phyloP scores from a whole-genome alignment of 2,888 invertebrate species.

The Drosophila incognita region DNA sequence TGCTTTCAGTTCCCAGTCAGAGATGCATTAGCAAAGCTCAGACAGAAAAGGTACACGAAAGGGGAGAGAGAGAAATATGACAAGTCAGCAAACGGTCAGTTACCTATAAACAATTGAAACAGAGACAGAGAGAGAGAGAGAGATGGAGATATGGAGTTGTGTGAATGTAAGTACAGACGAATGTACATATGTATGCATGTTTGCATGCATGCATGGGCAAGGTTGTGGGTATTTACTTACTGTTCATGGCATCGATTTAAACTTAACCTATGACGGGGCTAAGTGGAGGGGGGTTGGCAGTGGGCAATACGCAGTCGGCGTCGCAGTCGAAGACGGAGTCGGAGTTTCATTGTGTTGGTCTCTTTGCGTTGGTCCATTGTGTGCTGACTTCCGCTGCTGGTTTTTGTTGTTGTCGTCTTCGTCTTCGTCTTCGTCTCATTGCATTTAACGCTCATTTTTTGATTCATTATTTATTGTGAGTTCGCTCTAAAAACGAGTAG shows the following conservation, averaged over 20 bases:
- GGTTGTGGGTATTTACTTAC: constrained; percentile 69
- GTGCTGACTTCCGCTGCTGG: constrained; percentile 71
- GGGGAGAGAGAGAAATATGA: constrained; percentile 48
- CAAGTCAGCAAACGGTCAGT: constrained; percentile 70
- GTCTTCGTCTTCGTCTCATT: constrained; percentile 49
- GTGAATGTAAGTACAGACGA: not conserved
- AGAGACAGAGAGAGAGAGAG: not conserved
- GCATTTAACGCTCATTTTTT: constrained; percentile 82
- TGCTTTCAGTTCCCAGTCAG: constrained; percentile 51
- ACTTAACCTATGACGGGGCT: constrained; percentile 60
- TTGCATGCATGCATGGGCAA: constrained; percentile 10
- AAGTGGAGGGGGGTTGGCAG: constrained; percentile 21
- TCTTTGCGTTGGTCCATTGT: constrained; percentile 72
- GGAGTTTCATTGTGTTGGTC: constrained; percentile 48
- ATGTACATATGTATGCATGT: not conserved
- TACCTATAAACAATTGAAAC: constrained; percentile 58
- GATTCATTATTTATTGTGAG: constrained; percentile 82
- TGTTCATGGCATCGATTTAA: constrained; percentile 73
- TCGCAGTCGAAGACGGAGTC: constrained; percentile 6
- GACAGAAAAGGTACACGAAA: constrained; percentile 22
- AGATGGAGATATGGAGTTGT: constrained; percentile 13
- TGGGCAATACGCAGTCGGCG: constrained; percentile 5
- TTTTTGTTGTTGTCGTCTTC: constrained; percentile 44
- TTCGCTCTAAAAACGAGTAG: constrained; percentile 68
- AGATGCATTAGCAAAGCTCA: constrained; percentile 55